Percentiles rank a stretch among this genome's conserved stretches.
These are phyloP conservation scores for Catocala sponsa DNA, from an alignment of 2,888 invertebrate species.

Conservation along the genomic window DNA sequence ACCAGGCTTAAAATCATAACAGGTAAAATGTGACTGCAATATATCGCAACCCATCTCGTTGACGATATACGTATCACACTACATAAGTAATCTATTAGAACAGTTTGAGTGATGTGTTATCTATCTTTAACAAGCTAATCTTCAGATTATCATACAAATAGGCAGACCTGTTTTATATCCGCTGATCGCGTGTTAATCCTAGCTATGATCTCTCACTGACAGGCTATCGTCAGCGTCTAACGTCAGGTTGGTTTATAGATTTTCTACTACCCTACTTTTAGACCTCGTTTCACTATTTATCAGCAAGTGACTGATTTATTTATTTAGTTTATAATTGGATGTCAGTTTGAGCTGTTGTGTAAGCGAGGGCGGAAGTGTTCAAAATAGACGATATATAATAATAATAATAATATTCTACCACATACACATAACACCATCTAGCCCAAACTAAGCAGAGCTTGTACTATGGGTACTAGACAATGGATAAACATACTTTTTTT, in stretches of 20 bases:
- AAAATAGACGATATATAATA: too few species aligned
- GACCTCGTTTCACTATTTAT: slow-evolving; percentile 40
- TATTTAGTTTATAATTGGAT: slow-evolving; percentile 32
- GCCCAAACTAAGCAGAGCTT: too few species aligned
- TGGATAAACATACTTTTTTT: too few species aligned
- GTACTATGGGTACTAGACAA: too few species aligned
- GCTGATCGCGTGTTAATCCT: slow-evolving; percentile 13
- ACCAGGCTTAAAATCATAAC: too few species aligned
- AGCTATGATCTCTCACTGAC: slow-evolving; percentile 9
- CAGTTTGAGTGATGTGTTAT: too few species aligned
- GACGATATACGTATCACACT: too few species aligned
- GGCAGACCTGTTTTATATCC: not conserved
- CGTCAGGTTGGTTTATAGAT: slow-evolving; percentile 3
- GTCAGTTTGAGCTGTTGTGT: not conserved
- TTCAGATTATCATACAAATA: slow-evolving; percentile 11
- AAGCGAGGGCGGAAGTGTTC: slow-evolving; percentile 13
- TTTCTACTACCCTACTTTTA: slow-evolving; percentile 22
- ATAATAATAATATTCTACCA: too few species aligned
- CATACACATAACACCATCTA: too few species aligned
- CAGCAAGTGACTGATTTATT: slow-evolving; percentile 48
- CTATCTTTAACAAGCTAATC: not conserved
- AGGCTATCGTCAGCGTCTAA: slow-evolving; percentile 13
- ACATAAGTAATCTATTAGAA: too few species aligned
- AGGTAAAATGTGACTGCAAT: too few species aligned
- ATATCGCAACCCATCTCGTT: too few species aligned